Base-by-base conservation (phyloP, 2,888 invertebrate species). In the Lacanobia wlatinum region DNA sequence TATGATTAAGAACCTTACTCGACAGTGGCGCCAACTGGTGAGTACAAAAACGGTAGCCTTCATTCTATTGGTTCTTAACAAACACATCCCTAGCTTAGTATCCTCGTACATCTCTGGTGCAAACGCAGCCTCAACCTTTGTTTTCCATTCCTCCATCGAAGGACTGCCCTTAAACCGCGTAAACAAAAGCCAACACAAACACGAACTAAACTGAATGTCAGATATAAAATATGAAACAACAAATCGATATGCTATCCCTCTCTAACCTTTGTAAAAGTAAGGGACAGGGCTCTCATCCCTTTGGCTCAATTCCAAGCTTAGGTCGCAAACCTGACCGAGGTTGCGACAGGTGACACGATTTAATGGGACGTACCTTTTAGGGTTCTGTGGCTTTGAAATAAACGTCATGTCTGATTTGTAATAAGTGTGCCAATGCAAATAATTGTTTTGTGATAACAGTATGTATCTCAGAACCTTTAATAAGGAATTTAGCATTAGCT, bases 161-260 rank as follows among this genome's bases (percentile, higher is more conserved):
- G 21, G n/a, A 6, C 10, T n/a, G 9, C 14, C 34, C 53, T 34
- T n/a, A 66, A 58, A 76, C n/a, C 12, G 28, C 28, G 55, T 53
- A 62, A 66, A 78, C 62, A 72, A 76, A 62, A 66, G 0, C 18
- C 21, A 40, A 38, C 34, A 69, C 58, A 48, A 62, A 50, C 34
- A 43, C n/a, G 34, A 78, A 48, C 62, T 43, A 60, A 60, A 50
- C 34, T 23, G 12, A 71, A 61, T 50, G 52, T 34, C 53, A 62
- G 61, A 23, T 34, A 66, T 73, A 63, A 79, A 77, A 73, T 73
- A 73, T 63, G 21, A 63, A 73, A 60, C 38, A 67, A 28, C 43
- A 52, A 55, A 79, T 55, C 21, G 38, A 52, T 59, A 12, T 21
- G 1, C 43, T 14, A 50, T 28, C 40, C 23, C 46, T 3, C 18